Evolutionary conservation across 53 echinoderm and acorn worm genomes (phyloP).

Genomic region (Holothuria scabra): DNA sequence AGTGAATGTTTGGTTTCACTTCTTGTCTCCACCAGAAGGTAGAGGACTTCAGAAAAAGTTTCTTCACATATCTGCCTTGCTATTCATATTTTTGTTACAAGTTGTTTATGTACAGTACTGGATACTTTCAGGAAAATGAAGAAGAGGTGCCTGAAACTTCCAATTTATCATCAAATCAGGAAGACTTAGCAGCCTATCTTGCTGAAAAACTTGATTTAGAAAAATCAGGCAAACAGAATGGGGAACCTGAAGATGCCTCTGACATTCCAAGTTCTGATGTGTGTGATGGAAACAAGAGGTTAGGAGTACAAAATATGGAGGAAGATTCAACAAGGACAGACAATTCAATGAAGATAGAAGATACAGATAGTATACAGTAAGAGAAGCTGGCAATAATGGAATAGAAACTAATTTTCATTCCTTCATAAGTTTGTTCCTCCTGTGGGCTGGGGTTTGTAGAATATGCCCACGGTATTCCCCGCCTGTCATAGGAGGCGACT

Average conservation of each 20-base stretch:
- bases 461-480: no score
- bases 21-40: no score
- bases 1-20: no score
- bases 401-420: no score
- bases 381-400: background rate
- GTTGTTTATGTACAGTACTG: background rate
- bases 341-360: background rate
- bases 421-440: no score
- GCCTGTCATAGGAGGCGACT: no score
- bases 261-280: no score
- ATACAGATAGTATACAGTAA: constrained; percentile 21
- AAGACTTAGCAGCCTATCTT: background rate
- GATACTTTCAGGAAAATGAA: background rate
- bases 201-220: constrained; percentile 18
- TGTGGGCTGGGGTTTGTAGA: no score
- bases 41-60: no score
- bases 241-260: background rate
- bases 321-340: background rate
- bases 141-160: background rate
- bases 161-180: background rate
- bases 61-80: no score
- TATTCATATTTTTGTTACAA: no score
- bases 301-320: background rate
- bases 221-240: background rate
- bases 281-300: background rate